Evolutionary conservation across 2,797 vertebrate genomes (phyloP), one percentile per base, ranked within the genome.

Genomic region (Myotis planiceps): DNA sequence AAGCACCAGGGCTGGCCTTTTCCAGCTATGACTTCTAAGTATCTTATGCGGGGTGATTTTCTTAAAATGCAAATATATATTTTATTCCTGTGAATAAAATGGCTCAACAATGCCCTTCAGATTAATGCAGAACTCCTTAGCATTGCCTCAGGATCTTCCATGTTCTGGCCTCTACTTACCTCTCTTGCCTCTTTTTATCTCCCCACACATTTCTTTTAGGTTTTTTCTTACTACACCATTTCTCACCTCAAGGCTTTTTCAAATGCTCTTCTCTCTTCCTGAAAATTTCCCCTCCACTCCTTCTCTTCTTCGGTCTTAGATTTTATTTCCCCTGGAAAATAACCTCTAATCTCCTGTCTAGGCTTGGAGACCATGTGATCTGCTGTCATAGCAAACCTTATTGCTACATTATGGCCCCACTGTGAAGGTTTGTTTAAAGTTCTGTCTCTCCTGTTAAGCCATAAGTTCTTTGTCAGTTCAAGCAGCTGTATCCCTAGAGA

Each of bases 241-340:
- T 90, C 78, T 93, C 3, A 89, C 29, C n/a, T 76, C 29, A n/a
- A 42, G 27, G 4, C 2, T 2, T 55, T 92, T 93, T 49, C 5
- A 72, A 32, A 55, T 47, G 29, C 4, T 58, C 8, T 51, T 7
- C 18, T 69, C n/a, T 90, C 23, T 69, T 76, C 51, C 76, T 83
- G 47, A 19, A 87, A 88, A 76, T 82, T 15, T 94, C 15, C 19
- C 21, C 6, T 58, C 25, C 47, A 88, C 3, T 8, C 5, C 6
- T 53, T 51, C 37, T 65, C 19, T 89, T 71, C 25, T 79, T 92
- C 37, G 9, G 12, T 87, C 27, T 86, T 92, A 27, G 37, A 74
- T 89, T 89, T 82, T 95, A 58, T 88, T 55, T 90, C 2, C 6
- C 25, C 1, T 27, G 27, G 37, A 80, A 95, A 92, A 66, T 4